A percentile compares a stretch with the other conserved stretches of the same genome.
Evolutionary conservation across 2,888 invertebrate species (phyloP).

Genomic region (Epinotia ramella): DNA sequence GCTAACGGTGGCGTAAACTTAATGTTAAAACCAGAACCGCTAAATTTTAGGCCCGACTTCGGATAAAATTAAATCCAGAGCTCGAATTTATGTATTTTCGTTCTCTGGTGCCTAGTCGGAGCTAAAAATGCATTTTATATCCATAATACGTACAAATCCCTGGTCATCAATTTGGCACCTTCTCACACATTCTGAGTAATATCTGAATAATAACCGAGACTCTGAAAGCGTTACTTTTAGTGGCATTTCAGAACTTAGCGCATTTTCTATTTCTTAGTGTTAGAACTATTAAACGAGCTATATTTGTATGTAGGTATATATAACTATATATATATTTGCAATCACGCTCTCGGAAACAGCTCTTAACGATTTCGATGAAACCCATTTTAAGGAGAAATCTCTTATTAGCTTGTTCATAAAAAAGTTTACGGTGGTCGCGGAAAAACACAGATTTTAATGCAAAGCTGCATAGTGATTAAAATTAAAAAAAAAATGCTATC

Average conservation of each 20-base stretch:
- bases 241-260: too few relatives aligned
- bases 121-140: neutral
- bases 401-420: neutral
- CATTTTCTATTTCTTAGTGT: too few relatives aligned
- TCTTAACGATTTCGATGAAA: neutral
- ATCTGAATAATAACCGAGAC: neutral
- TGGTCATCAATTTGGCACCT: neutral
- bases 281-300: too few relatives aligned
- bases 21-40: too few relatives aligned
- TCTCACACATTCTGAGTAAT: neutral
- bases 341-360: too few relatives aligned
- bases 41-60: too few relatives aligned
- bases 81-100: too few relatives aligned
- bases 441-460: too few relatives aligned
- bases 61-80: too few relatives aligned
- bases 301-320: too few relatives aligned
- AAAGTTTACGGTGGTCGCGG: neutral
- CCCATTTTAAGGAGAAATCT: neutral
- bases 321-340: too few relatives aligned
- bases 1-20: too few relatives aligned
- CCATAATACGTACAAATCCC: neutral
- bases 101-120: neutral
- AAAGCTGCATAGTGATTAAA: neutral
- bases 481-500: neutral
- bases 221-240: neutral